Conservation (phyloP, 2,113 vertebrate species). For the Aptenodytes forsteri region DNA sequence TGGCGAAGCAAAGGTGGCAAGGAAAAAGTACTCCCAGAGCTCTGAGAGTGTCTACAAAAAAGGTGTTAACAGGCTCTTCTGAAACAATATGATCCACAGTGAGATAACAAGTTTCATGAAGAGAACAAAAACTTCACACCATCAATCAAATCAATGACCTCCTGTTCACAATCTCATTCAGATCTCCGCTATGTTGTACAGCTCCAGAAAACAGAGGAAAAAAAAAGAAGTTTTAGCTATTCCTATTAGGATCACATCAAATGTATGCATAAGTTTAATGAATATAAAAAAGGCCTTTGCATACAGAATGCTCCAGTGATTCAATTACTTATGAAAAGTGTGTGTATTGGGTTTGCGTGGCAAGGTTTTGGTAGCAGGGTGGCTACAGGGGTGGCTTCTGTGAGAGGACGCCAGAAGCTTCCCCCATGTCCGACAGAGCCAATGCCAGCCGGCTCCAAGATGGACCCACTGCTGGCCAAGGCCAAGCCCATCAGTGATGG, state of each 20-base stretch:
- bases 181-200: not conserved
- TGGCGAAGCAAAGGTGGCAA: not conserved
- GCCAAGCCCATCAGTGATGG: no score
- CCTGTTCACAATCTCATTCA: not conserved
- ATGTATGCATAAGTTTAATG: not conserved
- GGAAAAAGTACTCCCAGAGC: not conserved
- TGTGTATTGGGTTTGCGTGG: not conserved
- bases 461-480: accelerated
- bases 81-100: not conserved
- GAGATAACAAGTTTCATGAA: not conserved
- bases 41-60: not conserved
- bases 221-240: not conserved
- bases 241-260: not conserved
- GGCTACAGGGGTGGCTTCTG: not conserved
- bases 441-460: not conserved
- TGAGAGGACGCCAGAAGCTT: not conserved
- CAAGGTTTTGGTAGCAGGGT: not conserved
- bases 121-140: not conserved
- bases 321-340: not conserved
- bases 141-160: not conserved
- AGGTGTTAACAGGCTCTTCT: not conserved
- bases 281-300: not conserved
- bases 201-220: not conserved
- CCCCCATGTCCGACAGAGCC: not conserved
- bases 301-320: not conserved